Evolutionary conservation across 2,797 vertebrate genomes (phyloP).

Genomic region (Graptemys geographica): DNA sequence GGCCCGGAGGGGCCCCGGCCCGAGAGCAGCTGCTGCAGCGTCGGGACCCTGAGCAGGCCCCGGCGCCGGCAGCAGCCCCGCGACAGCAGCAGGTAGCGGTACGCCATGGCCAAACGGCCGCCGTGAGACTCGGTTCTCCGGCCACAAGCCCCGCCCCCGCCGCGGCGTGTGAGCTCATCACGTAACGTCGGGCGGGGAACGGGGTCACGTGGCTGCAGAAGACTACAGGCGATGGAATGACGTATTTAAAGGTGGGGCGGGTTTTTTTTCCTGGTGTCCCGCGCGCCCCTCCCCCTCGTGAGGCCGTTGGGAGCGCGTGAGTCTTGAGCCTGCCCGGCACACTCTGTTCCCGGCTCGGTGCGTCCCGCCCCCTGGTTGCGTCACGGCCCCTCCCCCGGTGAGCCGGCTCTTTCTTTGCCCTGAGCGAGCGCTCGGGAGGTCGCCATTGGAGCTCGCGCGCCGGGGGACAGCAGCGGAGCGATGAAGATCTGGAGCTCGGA

Average conservation of each 20-base stretch:
- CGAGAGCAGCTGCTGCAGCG: constrained; percentile 41
- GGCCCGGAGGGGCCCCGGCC: constrained; percentile 14
- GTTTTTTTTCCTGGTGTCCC: too few relatives aligned
- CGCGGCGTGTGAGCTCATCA: background rate
- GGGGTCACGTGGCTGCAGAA: background rate
- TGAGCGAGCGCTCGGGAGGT: too few relatives aligned
- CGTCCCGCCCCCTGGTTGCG: background rate
- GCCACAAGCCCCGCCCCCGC: background rate
- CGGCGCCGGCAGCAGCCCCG: constrained; percentile 76
- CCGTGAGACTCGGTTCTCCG: background rate
- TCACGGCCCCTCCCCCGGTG: too few relatives aligned
- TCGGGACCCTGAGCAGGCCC: constrained; percentile 64
- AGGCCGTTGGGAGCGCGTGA: background rate
- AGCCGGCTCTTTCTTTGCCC: background rate
- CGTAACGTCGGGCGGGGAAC: background rate
- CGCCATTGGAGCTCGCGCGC: background rate
- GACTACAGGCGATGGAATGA: background rate
- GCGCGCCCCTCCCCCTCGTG: background rate
- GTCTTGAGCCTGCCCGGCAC: background rate
- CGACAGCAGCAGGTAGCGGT: constrained; percentile 84
- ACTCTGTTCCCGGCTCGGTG: background rate
- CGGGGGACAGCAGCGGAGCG: background rate
- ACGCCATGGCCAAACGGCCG: constrained; percentile 76
- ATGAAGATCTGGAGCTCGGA: constrained; percentile 86
- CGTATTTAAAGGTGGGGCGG: background rate